Conservation (phyloP, 2,888 invertebrate species). For the Macaria liturata region DNA sequence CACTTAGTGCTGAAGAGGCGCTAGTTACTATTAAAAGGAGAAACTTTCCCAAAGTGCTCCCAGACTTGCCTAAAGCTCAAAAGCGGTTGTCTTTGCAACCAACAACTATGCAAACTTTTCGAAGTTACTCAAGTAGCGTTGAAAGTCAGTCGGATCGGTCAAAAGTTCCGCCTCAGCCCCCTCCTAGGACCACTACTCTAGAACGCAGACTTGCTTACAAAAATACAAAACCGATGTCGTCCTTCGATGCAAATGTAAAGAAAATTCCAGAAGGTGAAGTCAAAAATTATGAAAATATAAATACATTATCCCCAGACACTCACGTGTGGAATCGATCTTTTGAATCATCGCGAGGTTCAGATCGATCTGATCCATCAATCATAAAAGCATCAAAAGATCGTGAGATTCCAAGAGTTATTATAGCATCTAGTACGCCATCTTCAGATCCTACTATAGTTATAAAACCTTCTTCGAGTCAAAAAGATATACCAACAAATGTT, state of each 20-base stretch:
- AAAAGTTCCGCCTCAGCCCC: slow-evolving; percentile 87
- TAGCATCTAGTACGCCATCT: slow-evolving; percentile 73
- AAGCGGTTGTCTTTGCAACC: slow-evolving; percentile 87
- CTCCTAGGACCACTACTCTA: slow-evolving; percentile 88
- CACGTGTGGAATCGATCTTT: slow-evolving; percentile 48
- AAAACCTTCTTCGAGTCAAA: slow-evolving; percentile 77
- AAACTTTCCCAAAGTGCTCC: slow-evolving; percentile 93
- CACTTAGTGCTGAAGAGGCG: slow-evolving; percentile 87
- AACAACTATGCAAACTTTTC: slow-evolving; percentile 68
- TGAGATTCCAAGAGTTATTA: slow-evolving; percentile 76
- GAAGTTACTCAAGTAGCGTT: slow-evolving; percentile 51
- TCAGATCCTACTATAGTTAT: slow-evolving; percentile 85
- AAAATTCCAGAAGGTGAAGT: slow-evolving; percentile 48
- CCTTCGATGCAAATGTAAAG: slow-evolving; percentile 57
- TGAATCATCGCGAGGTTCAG: slow-evolving; percentile 43
- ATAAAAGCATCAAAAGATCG: slow-evolving; percentile 49
- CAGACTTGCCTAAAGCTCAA: slow-evolving; percentile 86
- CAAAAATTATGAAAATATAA: slow-evolving; percentile 71
- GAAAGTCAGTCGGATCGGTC: slow-evolving; percentile 62
- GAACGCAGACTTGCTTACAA: slow-evolving; percentile 81
- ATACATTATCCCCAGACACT: slow-evolving; percentile 49
- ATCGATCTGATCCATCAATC: slow-evolving; percentile 39
- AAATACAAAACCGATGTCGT: slow-evolving; percentile 67
- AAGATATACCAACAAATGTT: slow-evolving; percentile 62
- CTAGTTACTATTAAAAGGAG: slow-evolving; percentile 88